Percentiles rank a stretch among this genome's conserved stretches.
Evolutionary conservation across 2,797 vertebrate genomes (phyloP).

Genomic region (Micromesistius poutassou): DNA sequence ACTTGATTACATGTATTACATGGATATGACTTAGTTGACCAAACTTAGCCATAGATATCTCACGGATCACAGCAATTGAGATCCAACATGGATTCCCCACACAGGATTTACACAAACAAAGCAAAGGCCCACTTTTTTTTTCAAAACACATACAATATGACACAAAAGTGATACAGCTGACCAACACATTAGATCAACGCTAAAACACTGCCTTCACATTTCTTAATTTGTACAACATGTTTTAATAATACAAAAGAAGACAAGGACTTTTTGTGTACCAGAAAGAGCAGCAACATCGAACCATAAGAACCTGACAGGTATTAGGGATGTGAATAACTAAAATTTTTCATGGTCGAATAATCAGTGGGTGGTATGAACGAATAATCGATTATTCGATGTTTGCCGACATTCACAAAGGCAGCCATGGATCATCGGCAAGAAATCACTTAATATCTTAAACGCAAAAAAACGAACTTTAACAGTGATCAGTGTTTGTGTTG

Average conservation of each 20-base stretch:
- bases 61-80: too few species aligned
- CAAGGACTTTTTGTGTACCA: constrained; percentile 25
- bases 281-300: constrained; percentile 38
- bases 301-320: not conserved
- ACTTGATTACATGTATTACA: not conserved
- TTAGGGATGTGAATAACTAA: too few species aligned
- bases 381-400: too few species aligned
- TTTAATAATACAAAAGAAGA: not conserved
- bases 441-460: too few species aligned
- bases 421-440: too few species aligned
- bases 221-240: constrained; percentile 43
- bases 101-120: not conserved
- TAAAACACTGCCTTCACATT: constrained; percentile 27
- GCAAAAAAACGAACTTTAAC: too few species aligned
- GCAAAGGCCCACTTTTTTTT: not conserved
- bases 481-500: too few species aligned
- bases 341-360: too few species aligned
- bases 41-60: too few species aligned
- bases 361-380: too few species aligned
- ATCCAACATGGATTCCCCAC: not conserved
- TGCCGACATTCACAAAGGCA: too few species aligned
- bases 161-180: not conserved
- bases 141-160: not conserved
- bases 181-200: not conserved
- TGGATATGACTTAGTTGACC: not conserved